Base-by-base conservation (phyloP, 2,888 invertebrate genomes). In the Odontocolon sp. region DNA sequence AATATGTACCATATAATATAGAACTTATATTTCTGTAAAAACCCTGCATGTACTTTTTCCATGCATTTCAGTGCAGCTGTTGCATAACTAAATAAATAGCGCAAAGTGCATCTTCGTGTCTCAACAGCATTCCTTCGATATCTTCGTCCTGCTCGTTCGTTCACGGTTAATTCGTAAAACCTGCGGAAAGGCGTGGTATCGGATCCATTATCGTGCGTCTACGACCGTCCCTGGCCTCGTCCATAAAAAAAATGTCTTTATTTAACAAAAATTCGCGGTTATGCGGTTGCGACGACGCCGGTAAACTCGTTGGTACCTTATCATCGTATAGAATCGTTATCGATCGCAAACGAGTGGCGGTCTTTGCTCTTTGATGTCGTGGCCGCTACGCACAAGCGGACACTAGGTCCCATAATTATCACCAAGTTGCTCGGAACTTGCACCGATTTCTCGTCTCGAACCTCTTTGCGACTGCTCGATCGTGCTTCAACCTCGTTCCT, bases 71-170 rank as follows among this genome's bases (percentile, higher is more conserved):
- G n/a, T n/a, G n/a, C n/a, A n/a, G 47, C 47, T 11, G 23, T 9
- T 4, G 4, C 26, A 26, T 26, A 11, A 21, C 54, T 23, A 38
- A 54, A 67, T 23, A 63, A 50, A 33, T 14, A 59, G 67, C 56
- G 63, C 77, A 77, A 77, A 77, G 77, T 77, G 77, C 77, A 77
- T 77, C 77, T 64, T 28, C 77, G 68, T 77, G 77, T 77, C 47
- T 36, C 66, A 31, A 42, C 72, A 31, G 50, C 72, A 77, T 77
- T 77, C 77, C 77, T 45, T 11, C 9, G 50, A 26, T 77, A 76
- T 54, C 71, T 66, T 71, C 45, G 52, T 61, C 26, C 31, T 68
- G 56, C 56, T 72, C 68, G 75, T 63, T 68, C 68, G 57, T 50
- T 23, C 11, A 52, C 21, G 64, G 67, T 77, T 72, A 63, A 77